A percentile compares a stretch with the other conserved stretches of the same genome.
Evolutionary conservation across 2,888 invertebrate genomes (phyloP).

Genomic region (Tipula vernalis): DNA sequence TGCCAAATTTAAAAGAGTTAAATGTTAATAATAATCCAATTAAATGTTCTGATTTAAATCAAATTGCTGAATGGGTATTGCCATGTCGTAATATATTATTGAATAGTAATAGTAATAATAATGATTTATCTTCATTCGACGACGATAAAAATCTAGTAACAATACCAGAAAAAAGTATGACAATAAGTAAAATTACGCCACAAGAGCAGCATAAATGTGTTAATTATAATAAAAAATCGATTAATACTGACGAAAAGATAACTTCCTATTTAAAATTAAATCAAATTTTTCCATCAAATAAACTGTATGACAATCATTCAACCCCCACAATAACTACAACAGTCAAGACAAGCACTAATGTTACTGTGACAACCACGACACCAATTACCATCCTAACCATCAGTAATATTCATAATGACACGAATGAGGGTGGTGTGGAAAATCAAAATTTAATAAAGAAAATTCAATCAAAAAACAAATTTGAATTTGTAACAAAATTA

Average conservation of each 20-base stretch:
- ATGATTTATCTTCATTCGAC: background rate
- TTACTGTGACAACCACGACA: background rate
- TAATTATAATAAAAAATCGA: background rate
- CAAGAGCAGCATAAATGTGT: background rate
- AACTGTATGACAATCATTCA: constrained; percentile 13
- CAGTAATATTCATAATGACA: background rate
- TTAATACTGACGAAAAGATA: background rate
- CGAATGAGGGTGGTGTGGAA: background rate
- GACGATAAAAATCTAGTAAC: background rate
- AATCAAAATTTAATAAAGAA: background rate
- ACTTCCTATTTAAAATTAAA: constrained; percentile 14
- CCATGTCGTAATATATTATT: constrained; percentile 24
- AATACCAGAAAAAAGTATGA: background rate
- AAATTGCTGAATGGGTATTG: constrained; percentile 35
- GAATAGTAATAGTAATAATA: background rate
- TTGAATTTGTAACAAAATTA: background rate
- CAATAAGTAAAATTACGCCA: background rate
- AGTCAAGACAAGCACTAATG: background rate
- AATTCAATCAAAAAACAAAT: background rate
- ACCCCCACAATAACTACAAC: background rate
- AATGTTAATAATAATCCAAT: constrained; percentile 34
- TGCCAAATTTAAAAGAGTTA: constrained; percentile 31
- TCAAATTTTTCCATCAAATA: constrained; percentile 18
- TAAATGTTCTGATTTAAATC: constrained; percentile 32
- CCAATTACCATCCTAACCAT: background rate